Evolutionary conservation across 2,113 vertebrate genomes (phyloP).

Genomic region (Maylandia zebra): DNA sequence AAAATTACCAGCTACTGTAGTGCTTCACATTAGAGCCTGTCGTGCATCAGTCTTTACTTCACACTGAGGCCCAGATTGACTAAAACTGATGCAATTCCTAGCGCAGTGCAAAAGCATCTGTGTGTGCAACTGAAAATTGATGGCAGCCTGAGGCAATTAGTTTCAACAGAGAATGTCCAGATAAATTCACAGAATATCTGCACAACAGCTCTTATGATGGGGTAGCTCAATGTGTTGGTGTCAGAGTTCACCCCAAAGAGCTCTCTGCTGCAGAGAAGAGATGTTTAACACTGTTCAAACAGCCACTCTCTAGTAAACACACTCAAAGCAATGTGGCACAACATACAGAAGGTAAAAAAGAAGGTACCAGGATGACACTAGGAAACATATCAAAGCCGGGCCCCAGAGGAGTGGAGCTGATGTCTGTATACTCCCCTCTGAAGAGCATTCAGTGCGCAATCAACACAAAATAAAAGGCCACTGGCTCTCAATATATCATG

Average conservation of each 20-base stretch:
- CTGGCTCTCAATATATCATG: conserved; percentile 1
- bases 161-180: background rate
- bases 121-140: background rate
- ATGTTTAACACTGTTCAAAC: background rate
- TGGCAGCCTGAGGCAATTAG: background rate
- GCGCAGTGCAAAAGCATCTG: background rate
- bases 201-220: background rate
- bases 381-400: background rate
- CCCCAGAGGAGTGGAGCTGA: background rate
- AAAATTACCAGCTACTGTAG: background rate
- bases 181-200: background rate
- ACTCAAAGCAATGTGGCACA: background rate
- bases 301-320: background rate
- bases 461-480: conserved; percentile 18
- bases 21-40: background rate
- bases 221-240: background rate
- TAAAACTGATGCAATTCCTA: background rate
- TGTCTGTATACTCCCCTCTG: background rate
- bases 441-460: background rate
- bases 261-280: background rate
- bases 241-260: background rate
- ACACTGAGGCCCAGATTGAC: background rate
- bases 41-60: background rate
- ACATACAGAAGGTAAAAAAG: background rate
- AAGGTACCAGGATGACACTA: background rate